A percentile compares a stretch with the other conserved stretches of the same genome.
Conservation (phyloP, 2,888 invertebrate genomes). For the Calephelis perditalis region DNA sequence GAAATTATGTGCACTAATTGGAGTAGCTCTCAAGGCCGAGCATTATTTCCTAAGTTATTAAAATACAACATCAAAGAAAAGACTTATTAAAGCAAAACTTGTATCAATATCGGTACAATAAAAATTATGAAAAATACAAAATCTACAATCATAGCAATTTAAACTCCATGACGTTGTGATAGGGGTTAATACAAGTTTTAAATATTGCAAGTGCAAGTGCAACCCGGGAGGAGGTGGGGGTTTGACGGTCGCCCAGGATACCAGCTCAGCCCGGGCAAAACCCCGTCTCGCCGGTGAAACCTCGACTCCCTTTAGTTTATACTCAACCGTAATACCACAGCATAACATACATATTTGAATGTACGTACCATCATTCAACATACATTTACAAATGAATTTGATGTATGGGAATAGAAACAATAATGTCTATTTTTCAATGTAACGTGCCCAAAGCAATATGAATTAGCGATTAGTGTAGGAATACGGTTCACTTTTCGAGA, state of each 20-base stretch:
- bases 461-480: constrained; percentile 66
- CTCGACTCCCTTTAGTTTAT: constrained; percentile 36
- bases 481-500: constrained; percentile 68
- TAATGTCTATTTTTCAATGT: constrained; percentile 30
- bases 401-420: constrained; percentile 10
- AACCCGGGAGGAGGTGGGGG: constrained; percentile 37
- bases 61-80: no score
- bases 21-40: no score
- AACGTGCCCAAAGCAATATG: constrained; percentile 29
- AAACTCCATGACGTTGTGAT: constrained; percentile 15
- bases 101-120: constrained; percentile 9
- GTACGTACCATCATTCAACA: background rate
- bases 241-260: constrained; percentile 59
- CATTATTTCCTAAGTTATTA: no score
- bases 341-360: constrained; percentile 18
- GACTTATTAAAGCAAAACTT: background rate
- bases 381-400: constrained; percentile 19
- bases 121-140: constrained; percentile 11
- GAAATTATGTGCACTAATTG: background rate
- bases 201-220: constrained; percentile 47
- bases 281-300: constrained; percentile 43
- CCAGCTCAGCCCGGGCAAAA: constrained; percentile 61
- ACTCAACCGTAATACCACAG: constrained; percentile 29
- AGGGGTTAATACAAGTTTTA: constrained; percentile 21
- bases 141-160: background rate